A percentile compares a stretch with the other conserved stretches of the same genome.
Evolutionary conservation across 2,113 vertebrate species (phyloP).

Genomic region (Colossoma macropomum): DNA sequence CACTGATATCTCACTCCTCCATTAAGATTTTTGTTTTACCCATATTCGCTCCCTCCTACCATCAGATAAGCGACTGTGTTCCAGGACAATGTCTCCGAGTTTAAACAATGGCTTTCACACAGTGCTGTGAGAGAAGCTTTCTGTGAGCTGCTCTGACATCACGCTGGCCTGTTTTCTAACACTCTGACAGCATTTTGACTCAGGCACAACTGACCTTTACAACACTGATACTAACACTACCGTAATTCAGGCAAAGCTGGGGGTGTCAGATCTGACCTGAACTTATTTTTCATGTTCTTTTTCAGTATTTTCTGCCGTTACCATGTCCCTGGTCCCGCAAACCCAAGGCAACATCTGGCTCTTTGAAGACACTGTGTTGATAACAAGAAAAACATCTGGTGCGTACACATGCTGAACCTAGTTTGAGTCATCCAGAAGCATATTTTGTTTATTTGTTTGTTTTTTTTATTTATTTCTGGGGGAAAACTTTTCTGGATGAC

Average conservation of each 20-base stretch:
- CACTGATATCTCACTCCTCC: background rate
- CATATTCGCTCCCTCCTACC: background rate
- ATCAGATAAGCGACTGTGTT: background rate
- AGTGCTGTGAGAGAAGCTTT: background rate
- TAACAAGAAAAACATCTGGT: slow-evolving; percentile 90
- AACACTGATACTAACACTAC: background rate
- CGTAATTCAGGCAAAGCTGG: background rate
- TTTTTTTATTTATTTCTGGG: background rate
- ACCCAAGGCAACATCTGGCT: slow-evolving; percentile 95
- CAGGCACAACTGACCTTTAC: background rate
- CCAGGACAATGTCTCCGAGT: background rate
- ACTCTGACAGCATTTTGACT: background rate
- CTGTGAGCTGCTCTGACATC: background rate
- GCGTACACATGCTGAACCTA: slow-evolving; percentile 56
- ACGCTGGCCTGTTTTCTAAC: background rate
- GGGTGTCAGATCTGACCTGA: background rate
- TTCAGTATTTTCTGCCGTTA: slow-evolving; percentile 92
- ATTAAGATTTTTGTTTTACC: background rate
- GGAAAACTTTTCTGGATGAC: no score
- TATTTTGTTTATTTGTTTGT: background rate
- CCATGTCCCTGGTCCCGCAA: slow-evolving; percentile 89
- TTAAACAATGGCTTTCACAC: background rate
- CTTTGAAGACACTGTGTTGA: slow-evolving; percentile 91
- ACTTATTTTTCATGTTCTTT: background rate
- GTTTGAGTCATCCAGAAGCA: background rate